Percentiles rank a stretch among this genome's conserved stretches.
phyloP scores from a whole-genome alignment of 1,140 invertebrate species.

The Bacillus rossius region DNA sequence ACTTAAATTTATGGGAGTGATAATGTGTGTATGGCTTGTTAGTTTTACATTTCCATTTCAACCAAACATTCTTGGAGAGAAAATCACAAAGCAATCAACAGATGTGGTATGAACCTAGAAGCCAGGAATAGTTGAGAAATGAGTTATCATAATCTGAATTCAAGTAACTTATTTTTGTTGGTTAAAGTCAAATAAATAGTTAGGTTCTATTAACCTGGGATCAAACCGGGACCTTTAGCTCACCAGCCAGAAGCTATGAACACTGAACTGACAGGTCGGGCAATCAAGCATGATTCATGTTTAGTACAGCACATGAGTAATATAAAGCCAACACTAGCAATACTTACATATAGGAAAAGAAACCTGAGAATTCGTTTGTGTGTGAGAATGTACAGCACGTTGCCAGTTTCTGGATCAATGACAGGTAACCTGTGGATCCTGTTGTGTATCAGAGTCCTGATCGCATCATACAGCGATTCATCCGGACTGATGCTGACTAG shows the following conservation, averaged over 20 bases:
- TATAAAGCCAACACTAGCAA: too few relatives aligned
- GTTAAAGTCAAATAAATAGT: not conserved
- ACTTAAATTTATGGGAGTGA: too few relatives aligned
- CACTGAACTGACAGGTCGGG: too few relatives aligned
- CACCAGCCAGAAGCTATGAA: too few relatives aligned
- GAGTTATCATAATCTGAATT: not conserved
- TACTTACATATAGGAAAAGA: conserved; percentile 95
- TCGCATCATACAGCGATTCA: conserved; percentile 88
- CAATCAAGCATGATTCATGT: too few relatives aligned
- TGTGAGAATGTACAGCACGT: conserved; percentile 97
- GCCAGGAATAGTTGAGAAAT: not conserved
- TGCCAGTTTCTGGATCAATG: conserved; percentile 90
- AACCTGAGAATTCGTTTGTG: conserved; percentile 98
- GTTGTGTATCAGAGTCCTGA: conserved; percentile 85
- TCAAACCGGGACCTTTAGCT: conserved; percentile 1
- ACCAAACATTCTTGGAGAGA: too few relatives aligned
- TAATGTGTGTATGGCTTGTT: too few relatives aligned
- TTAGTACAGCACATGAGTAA: too few relatives aligned
- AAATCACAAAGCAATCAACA: too few relatives aligned
- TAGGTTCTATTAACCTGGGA: not conserved
- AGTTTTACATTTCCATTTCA: too few relatives aligned
- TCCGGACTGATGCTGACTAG: conserved; percentile 85
- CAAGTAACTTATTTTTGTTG: too few relatives aligned
- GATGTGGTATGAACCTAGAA: too few relatives aligned
- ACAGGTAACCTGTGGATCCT: conserved; percentile 96